Evolutionary conservation across 1,140 invertebrate species (phyloP), one percentile per base, ranked within the genome.

Genomic region (Ridgeia piscesae): DNA sequence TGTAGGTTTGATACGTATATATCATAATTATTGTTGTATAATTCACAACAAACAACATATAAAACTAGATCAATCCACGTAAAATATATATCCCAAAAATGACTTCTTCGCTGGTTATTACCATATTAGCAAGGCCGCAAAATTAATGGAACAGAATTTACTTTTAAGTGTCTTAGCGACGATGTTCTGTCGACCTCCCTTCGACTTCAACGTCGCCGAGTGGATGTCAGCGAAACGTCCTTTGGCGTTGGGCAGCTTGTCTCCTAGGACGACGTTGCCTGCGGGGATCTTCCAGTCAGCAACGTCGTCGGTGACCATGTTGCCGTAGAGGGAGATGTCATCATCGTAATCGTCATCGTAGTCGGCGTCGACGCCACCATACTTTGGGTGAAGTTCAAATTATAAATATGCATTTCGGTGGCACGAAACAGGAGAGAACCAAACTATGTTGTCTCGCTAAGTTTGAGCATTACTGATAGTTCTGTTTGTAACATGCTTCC

Each of bases 161-260:
- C 89, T 2, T 8, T 90, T 90, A 2, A 90, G 89, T 27, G 35
- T 90, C 35, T 90, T 90, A 8, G 35, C 89, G n/a, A 90, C 89
- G 34, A 90, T n/a, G 17, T 34, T 0, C 35, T 90, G 34, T 6
- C n/a, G 34, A 17, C 89, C n/a, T 6, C 21, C 34, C 35, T 90
- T 90, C 35, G 89, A 35, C 34, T 90, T 90, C 34, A 90, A 35
- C 89, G 89, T 90, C 35, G 89, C 89, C 31, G 21, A 42, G 34
- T 90, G 34, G 9, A 90, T 90, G 35, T 90, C 89, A 14, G 89
- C 89, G 35, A 90, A 90, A 34, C 89, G 89, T 14, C 89, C 89
- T 17, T 90, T 90, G 34, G 89, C 89, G 33, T 90, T 90, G n/a
- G 89, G 89, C 17, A 90, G 89, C 27, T 90, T 90, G 89, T 90